Evolutionary conservation across 2,113 vertebrate species (phyloP).

Genomic region (Ahaetulla prasina): DNA sequence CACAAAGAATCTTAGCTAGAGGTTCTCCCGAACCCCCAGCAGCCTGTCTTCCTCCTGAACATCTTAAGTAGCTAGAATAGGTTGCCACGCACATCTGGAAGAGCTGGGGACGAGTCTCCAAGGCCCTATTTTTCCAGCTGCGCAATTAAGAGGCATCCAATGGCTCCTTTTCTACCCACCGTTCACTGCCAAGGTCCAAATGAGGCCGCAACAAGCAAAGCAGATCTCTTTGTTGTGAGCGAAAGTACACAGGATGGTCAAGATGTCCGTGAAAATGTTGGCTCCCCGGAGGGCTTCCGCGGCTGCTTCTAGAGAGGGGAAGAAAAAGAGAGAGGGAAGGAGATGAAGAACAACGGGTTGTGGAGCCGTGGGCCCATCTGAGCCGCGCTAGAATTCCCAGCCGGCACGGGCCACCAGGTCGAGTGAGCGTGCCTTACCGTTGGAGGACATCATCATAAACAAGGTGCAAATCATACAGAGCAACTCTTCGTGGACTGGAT

Average conservation of each 20-base stretch:
- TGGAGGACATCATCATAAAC: constrained; percentile 61
- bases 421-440: constrained; percentile 43
- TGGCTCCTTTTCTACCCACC: constrained; percentile 52
- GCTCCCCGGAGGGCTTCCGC: constrained; percentile 44
- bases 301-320: constrained; percentile 38
- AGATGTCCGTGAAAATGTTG: constrained; percentile 52
- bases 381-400: not conserved
- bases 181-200: constrained; percentile 68
- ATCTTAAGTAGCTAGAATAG: not conserved
- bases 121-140: not conserved
- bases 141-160: not conserved
- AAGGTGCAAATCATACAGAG: constrained; percentile 42
- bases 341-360: not conserved
- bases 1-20: no score
- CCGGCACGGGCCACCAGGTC: not conserved
- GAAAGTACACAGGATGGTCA: constrained; percentile 50
- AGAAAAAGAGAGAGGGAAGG: not conserved
- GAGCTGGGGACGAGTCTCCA: not conserved
- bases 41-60: not conserved
- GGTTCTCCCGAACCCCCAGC: no score
- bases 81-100: not conserved
- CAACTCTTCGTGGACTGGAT: constrained; percentile 43
- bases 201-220: constrained; percentile 53
- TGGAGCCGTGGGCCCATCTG: not conserved
- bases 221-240: constrained; percentile 54